Base-by-base conservation (phyloP, 2,113 vertebrate genomes). In the Fregata magnificens region DNA sequence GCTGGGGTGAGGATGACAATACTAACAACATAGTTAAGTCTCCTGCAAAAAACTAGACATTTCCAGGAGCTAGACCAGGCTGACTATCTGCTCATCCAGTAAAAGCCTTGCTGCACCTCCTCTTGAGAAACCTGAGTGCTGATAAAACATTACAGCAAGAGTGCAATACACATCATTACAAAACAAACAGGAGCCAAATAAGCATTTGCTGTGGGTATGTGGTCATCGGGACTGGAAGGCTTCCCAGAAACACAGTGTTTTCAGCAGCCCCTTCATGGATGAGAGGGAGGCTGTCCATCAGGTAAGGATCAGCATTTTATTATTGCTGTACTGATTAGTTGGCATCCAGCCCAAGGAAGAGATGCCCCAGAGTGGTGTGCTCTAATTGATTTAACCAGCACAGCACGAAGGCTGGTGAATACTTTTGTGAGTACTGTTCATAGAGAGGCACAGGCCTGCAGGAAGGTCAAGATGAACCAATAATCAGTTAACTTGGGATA, bases 311-410 rank as follows among this genome's bases (percentile, higher is more conserved):
- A 79, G 61, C 32, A 56, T 85, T 97, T 95, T 83, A 86, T 91
- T 93, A 90, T 49, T 13, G 3, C 63, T 73, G 45, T 67, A 61
- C 86, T 91, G 82, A 90, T 88, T 82, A 83, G 52, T 4, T 96
- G 74, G 92, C 70, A 95, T 82, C 55, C 82, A 80, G 79, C 74
- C 89, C 80, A 94, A 92, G 71, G 86, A 97, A 78, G 16, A 80
- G 52, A 76, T 71, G 50, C 40, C 67, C 61, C 8, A 28, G 69
- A 67, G 22, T 53, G 34, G 38, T 80, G 44, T 36, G 70, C 38
- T 95, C 40, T 90, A 79, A 77, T 90, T 69, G 52, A 85, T 96
- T 87, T 93, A 79, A 90, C 21, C 47, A 79, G 91, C 29, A 40
- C 53, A 90, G 40, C 53, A 58, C 4, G 18, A 82, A 88, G 26